Evolutionary conservation across 2,113 vertebrate genomes (phyloP), one percentile per base, ranked within the genome.

Genomic region (Tupaia chinensis): DNA sequence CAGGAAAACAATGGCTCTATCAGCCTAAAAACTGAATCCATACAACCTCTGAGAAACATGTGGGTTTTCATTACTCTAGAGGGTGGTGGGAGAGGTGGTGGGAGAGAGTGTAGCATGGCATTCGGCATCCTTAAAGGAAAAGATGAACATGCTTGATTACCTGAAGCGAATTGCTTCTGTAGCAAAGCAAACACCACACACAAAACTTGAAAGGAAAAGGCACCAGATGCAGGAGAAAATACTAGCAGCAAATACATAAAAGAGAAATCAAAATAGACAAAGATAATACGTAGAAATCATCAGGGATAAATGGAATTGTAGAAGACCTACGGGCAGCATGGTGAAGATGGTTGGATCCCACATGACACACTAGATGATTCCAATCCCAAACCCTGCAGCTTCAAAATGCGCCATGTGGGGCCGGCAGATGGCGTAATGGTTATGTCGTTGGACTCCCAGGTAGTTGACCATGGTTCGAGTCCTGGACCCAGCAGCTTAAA

Each of bases 191-290:
- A 89, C 3, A 84, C 58, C 16, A 56, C 29, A 86, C 77, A 77
- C 66, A 77, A 90, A 95, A 89, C 65, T 60, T 93, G 68, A 93
- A 95, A 58, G 29, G 20, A 58, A 73, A 60, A 69, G 29, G 5
- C 6, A 78, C 19, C 80, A 92, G 72, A 53, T 22, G 53, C 84
- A 63, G 44, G 63, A 90, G 27, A 93, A 92, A 93, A 87, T 80
- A 91, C 74, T 92, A 92, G 63, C 87, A 87, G 81, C 61, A 94
- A 56, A 78, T 68, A 63, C 34, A 25, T 72, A 65, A 87, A 93
- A 94, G 66, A 92, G 56, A n/a, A 96, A 74, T 79, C 29, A 95
- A 95, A 92, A 77, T 83, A 86, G 44, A 72, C 61, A 70, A 78
- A 73, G 34, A 32, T 66, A 72, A 88, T 27, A 82, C 78, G 91